phyloP scores from a whole-genome alignment of 2,888 invertebrate species.

The Caenorhabditis sulstoni region DNA sequence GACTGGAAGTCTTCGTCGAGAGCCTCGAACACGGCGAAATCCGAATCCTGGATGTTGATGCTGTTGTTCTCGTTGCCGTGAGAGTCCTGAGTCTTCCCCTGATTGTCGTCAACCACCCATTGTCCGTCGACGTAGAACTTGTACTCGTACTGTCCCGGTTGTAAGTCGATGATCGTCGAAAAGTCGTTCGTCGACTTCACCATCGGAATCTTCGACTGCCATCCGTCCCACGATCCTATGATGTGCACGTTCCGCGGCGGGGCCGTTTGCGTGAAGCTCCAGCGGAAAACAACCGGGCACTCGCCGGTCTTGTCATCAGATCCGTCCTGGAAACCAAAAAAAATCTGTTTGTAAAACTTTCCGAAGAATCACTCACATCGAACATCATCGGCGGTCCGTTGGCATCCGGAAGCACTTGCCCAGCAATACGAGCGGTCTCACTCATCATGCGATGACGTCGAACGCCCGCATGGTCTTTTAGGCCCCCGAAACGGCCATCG shows the following conservation, averaged over 20 bases:
- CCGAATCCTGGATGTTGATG: constrained; percentile 93
- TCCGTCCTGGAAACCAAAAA: constrained; percentile 52
- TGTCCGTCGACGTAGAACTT: constrained; percentile 80
- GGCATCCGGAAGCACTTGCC: constrained; percentile 56
- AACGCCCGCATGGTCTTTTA: constrained; percentile 32
- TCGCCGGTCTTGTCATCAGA: constrained; percentile 71
- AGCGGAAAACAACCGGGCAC: constrained; percentile 80
- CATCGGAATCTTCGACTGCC: constrained; percentile 94
- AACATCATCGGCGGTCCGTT: constrained; percentile 58
- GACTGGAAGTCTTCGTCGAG: constrained; percentile 79
- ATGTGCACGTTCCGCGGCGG: constrained; percentile 71
- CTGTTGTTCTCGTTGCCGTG: constrained; percentile 94
- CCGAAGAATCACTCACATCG: constrained; percentile 30
- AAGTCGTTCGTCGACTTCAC: constrained; percentile 95
- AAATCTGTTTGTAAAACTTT: constrained; percentile 9
- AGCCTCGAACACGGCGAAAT: constrained; percentile 89
- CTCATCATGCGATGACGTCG: constrained; percentile 64
- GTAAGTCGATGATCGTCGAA: constrained; percentile 89
- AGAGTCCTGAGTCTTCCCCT: constrained; percentile 49
- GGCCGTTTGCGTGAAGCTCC: constrained; percentile 65
- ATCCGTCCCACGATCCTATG: constrained; percentile 85
- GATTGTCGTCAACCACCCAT: constrained; percentile 79
- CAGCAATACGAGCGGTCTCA: constrained; percentile 50
- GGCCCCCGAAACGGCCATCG: constrained; percentile 27
- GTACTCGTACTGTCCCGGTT: constrained; percentile 79